Conservation (phyloP, 2,797 vertebrate species). For the Thaleichthys pacificus region DNA sequence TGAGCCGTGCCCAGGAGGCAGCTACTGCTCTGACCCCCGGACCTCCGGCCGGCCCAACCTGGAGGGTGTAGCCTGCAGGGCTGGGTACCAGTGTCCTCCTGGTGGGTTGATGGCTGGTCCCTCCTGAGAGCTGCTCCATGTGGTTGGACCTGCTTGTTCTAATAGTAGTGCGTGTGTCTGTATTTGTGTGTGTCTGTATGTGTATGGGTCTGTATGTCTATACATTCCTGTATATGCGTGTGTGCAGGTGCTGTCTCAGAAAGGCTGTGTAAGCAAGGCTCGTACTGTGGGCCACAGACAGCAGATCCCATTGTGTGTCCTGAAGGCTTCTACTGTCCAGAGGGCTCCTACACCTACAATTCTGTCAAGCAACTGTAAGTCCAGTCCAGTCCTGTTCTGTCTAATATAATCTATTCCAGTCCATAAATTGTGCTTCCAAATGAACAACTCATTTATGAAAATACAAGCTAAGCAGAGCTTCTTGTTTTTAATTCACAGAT, state of each 20-base stretch:
- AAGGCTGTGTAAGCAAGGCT: conserved; percentile 80
- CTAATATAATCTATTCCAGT: no score
- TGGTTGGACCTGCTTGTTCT: background rate
- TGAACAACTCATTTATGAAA: no score
- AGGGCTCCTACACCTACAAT: conserved; percentile 79
- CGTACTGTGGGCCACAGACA: conserved; percentile 80
- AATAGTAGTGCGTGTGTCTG: background rate
- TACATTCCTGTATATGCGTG: background rate
- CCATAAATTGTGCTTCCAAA: no score
- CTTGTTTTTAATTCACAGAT: no score
- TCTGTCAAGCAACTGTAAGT: conserved; percentile 84
- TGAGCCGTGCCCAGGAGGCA: conserved; percentile 78
- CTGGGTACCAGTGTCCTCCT: conserved; percentile 83
- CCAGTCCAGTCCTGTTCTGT: no score
- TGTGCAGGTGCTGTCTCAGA: conserved; percentile 82
- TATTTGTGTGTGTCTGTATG: background rate
- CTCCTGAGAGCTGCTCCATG: background rate
- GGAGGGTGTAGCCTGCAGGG: conserved; percentile 78
- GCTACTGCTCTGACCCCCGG: conserved; percentile 81
- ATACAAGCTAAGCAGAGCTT: no score
- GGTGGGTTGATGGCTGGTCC: conserved; percentile 61
- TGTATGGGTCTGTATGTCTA: background rate
- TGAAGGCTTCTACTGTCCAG: conserved; percentile 83
- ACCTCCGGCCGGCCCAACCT: conserved; percentile 75
- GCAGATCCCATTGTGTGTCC: conserved; percentile 80